Percentiles rank a stretch among this genome's conserved stretches.
Evolutionary conservation across 2,113 vertebrate species (phyloP).

Genomic region (Psilopsiagon aymara): DNA sequence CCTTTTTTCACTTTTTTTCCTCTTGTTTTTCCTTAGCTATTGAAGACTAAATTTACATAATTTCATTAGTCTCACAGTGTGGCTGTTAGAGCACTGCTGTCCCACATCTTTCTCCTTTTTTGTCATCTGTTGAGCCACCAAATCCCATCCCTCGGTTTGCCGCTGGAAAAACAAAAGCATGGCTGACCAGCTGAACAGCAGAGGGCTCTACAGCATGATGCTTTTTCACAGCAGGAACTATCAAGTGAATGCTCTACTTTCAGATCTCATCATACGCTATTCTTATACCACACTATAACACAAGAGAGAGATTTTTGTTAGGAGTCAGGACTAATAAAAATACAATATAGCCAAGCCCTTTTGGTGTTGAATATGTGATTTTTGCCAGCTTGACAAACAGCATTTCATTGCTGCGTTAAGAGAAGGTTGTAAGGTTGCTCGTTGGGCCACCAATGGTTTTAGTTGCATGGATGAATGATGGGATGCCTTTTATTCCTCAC

Average conservation of each 20-base stretch:
- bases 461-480: background rate
- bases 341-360: background rate
- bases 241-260: background rate
- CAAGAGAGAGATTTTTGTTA: background rate
- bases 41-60: background rate
- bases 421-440: background rate
- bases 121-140: background rate
- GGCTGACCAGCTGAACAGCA: background rate
- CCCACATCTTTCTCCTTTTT: background rate
- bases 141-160: background rate
- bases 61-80: background rate
- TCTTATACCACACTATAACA: fast-evolving
- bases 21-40: background rate
- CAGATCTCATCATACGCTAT: background rate
- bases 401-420: background rate
- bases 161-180: background rate
- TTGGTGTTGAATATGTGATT: background rate
- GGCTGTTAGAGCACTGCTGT: background rate
- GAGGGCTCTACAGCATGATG: background rate
- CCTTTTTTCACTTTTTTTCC: background rate
- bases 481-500: background rate
- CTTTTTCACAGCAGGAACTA: background rate
- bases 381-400: background rate
- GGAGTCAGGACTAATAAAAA: background rate
- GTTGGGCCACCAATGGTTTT: background rate